Evolutionary conservation across 23 tunicate genomes (phyloP).

Genomic region (Halocynthia aurantium): DNA sequence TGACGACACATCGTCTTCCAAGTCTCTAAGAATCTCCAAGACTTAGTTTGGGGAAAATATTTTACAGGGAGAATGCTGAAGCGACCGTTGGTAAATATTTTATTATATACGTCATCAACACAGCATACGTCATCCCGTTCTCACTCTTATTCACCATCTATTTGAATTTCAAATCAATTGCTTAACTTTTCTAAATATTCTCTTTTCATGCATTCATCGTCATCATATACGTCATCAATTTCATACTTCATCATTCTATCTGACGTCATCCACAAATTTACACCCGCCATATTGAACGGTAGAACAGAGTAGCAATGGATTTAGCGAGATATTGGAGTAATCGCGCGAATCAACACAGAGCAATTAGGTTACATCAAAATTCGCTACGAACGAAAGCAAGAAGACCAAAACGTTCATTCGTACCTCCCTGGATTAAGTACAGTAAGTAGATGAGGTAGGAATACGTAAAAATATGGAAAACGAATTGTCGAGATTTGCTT

Average conservation of each 20-base stretch:
- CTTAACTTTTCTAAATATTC: not conserved
- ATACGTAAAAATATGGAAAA: too few relatives aligned
- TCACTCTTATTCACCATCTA: not conserved
- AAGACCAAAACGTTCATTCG: not conserved
- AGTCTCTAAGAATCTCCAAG: not conserved
- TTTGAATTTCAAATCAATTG: conserved; percentile 6
- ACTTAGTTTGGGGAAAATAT: not conserved
- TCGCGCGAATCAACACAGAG: conserved; percentile 43
- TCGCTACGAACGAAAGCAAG: not conserved
- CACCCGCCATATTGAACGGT: conserved; percentile 10
- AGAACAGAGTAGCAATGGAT: conserved; percentile 52
- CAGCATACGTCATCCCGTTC: not conserved
- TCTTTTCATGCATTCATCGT: not conserved
- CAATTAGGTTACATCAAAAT: conserved; percentile 32
- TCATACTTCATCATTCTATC: too few relatives aligned
- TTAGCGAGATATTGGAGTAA: conserved; percentile 65
- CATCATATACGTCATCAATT: not conserved
- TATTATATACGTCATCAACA: not conserved
- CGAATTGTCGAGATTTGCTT: too few relatives aligned
- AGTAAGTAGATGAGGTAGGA: conserved; percentile 23
- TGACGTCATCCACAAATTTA: too few relatives aligned
- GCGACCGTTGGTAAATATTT: conserved; percentile 19
- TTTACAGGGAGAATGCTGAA: conserved; percentile 5
- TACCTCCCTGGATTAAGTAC: conserved; percentile 65
- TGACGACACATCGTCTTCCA: not conserved